phyloP scores from a whole-genome alignment of 2,797 vertebrate genomes.

The Echiichthys vipera region DNA sequence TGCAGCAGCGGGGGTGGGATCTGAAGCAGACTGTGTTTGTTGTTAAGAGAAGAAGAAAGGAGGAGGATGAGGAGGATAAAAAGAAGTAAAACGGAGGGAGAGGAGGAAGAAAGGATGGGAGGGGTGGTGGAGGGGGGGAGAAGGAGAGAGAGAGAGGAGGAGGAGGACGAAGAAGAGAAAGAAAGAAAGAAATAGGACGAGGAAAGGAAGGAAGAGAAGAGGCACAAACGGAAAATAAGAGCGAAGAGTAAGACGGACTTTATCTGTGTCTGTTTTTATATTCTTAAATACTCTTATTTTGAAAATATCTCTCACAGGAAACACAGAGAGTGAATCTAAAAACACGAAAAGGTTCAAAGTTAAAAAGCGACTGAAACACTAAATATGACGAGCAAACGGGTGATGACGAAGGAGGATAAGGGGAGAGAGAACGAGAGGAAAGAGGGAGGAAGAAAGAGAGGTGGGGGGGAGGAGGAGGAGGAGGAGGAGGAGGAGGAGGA shows the following conservation, averaged over 20 bases:
- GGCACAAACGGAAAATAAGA: no score
- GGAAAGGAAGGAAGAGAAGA: neutral
- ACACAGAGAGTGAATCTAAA: no score
- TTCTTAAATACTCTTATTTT: no score
- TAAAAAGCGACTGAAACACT: no score
- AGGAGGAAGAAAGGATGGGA: no score
- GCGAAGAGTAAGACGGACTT: no score
- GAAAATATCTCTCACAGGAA: no score
- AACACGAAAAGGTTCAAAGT: no score
- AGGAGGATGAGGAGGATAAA: neutral
- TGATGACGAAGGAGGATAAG: neutral
- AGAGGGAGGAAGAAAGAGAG: neutral
- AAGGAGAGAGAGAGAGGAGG: accelerated
- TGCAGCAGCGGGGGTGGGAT: constrained; percentile 45
- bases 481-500: constrained; percentile 34
- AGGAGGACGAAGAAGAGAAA: neutral
- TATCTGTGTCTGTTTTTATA: no score
- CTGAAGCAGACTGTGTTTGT: constrained; percentile 70
- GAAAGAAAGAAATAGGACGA: neutral
- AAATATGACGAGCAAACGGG: no score
- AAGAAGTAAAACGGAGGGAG: no score
- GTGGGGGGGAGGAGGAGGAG: neutral
- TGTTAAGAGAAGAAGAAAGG: constrained; percentile 64
- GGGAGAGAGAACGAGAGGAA: neutral
- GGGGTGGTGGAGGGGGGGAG: neutral